Conservation (phyloP, 2,797 vertebrate species). For the Mallotus villosus region DNA sequence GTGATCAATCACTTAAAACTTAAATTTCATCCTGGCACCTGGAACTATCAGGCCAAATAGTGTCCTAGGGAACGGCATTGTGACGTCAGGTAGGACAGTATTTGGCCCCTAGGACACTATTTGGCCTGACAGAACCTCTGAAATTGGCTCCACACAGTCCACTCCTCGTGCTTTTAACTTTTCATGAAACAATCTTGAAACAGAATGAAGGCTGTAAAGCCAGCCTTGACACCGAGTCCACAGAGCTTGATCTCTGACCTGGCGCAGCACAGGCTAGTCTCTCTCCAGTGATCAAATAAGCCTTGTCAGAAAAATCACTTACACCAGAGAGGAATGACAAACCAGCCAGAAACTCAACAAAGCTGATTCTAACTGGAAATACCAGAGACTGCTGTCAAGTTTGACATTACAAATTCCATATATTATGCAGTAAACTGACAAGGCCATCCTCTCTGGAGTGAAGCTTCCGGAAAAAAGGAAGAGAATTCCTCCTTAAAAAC, state of each 20-base stretch:
- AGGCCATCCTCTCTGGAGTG: constrained; percentile 16
- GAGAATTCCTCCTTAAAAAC: too few species aligned
- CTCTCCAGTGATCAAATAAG: constrained; percentile 38
- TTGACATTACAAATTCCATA: constrained; percentile 37
- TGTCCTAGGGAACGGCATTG: too few species aligned
- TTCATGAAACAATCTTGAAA: not conserved
- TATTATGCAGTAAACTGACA: constrained; percentile 33
- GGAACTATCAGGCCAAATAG: too few species aligned
- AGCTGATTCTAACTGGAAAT: constrained; percentile 18
- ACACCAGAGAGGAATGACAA: constrained; percentile 15
- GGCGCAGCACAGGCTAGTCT: constrained; percentile 29
- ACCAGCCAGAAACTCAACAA: constrained; percentile 7
- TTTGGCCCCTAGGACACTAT: too few species aligned
- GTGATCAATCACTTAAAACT: too few species aligned
- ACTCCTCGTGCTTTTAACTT: not conserved
- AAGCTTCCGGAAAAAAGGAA: too few species aligned
- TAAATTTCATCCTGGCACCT: too few species aligned
- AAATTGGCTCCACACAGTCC: not conserved
- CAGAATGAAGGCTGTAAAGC: not conserved
- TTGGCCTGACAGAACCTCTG: too few species aligned
- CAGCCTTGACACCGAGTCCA: constrained; percentile 15
- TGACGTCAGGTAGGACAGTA: too few species aligned
- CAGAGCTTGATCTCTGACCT: constrained; percentile 37
- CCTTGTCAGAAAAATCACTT: constrained; percentile 38
- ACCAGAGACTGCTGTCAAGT: constrained; percentile 23